Evolutionary conservation across 2,797 vertebrate species (phyloP).

Genomic region (Karalla daura): DNA sequence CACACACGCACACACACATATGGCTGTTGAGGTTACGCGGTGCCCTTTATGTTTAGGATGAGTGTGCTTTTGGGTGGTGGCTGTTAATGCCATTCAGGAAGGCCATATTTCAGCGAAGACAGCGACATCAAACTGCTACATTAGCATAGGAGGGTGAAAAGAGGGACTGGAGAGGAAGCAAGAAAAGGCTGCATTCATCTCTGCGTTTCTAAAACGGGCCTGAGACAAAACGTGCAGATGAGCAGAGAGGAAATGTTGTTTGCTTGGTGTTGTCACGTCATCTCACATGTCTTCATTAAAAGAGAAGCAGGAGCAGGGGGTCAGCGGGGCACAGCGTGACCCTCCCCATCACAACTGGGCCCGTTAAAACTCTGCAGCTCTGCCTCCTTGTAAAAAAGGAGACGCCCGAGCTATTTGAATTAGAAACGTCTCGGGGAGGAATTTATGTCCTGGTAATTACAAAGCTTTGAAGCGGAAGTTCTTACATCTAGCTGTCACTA

Average conservation of each 20-base stretch:
- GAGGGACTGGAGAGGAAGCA: constrained; percentile 10
- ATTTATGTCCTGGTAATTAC: constrained; percentile 35
- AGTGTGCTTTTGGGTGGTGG: constrained; percentile 10
- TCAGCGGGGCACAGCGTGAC: constrained; percentile 28
- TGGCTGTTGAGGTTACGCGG: constrained; percentile 21
- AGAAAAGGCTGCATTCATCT: constrained; percentile 7
- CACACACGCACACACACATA: constrained; percentile 40
- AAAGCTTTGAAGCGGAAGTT: constrained; percentile 42
- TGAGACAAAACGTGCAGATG: constrained; percentile 2
- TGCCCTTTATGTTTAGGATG: constrained; percentile 15
- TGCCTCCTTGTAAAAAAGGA: constrained; percentile 31
- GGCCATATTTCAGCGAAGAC: background rate
- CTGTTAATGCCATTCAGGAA: constrained; percentile 13
- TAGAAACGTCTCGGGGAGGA: constrained; percentile 19
- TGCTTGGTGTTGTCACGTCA: constrained; percentile 18
- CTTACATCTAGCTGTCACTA: constrained; percentile 42
- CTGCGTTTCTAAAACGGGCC: background rate
- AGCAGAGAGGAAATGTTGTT: constrained; percentile 19
- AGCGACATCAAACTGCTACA: constrained; percentile 4
- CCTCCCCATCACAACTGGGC: constrained; percentile 43
- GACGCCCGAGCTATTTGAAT: constrained; percentile 17
- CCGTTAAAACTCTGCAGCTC: constrained; percentile 52
- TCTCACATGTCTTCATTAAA: constrained; percentile 24
- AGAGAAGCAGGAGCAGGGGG: constrained; percentile 17
- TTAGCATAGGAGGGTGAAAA: constrained; percentile 2